Evolutionary conservation across 1,140 invertebrate genomes (phyloP).

Genomic region (Cyphomyrmex costatus): DNA sequence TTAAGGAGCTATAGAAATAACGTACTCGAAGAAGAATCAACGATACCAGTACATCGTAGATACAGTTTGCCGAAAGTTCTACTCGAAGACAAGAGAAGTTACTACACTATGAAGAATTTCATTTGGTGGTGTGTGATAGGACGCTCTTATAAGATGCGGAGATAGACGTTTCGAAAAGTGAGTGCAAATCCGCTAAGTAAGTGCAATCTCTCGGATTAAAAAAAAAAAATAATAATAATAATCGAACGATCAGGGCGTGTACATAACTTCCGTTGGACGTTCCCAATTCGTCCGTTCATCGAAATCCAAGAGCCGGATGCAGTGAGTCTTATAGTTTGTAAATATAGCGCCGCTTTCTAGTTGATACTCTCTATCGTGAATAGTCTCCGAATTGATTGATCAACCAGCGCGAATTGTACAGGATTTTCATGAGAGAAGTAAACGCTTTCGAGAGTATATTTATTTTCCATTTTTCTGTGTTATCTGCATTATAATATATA

Average conservation of each 20-base stretch:
- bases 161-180: slow-evolving; percentile 40
- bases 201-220: slow-evolving; percentile 45
- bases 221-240: slow-evolving; percentile 35
- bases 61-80: slow-evolving; percentile 17
- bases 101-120: slow-evolving; percentile 22
- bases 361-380: slow-evolving; percentile 36
- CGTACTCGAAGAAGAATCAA: slow-evolving; percentile 1
- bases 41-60: background rate
- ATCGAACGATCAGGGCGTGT: slow-evolving; percentile 32
- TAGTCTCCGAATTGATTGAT: slow-evolving; percentile 27
- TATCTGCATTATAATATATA: no score
- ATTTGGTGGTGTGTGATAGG: slow-evolving; percentile 23
- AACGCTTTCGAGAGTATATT: background rate
- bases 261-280: slow-evolving; percentile 47
- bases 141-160: slow-evolving; percentile 28
- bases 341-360: slow-evolving; percentile 64
- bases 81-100: background rate
- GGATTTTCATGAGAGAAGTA: slow-evolving; percentile 35
- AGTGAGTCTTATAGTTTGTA: slow-evolving; percentile 66
- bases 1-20: background rate
- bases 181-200: slow-evolving; percentile 46
- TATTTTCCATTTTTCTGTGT: background rate
- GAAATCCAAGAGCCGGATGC: slow-evolving; percentile 57
- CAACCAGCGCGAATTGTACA: background rate
- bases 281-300: slow-evolving; percentile 31